Evolutionary conservation across 2,888 invertebrate genomes (phyloP).

Genomic region (Acrobasis consociella): DNA sequence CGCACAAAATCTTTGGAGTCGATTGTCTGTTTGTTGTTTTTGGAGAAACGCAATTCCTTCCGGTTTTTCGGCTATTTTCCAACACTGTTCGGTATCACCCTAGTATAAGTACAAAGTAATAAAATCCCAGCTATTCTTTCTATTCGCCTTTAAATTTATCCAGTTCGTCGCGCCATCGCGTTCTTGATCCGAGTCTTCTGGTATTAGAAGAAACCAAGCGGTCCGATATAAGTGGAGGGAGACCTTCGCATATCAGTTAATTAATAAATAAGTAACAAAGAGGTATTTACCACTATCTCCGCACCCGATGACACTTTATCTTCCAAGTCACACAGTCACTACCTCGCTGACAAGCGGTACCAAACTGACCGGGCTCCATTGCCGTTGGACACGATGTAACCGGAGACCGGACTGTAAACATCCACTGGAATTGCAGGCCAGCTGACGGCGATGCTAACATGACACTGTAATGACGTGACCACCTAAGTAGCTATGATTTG

Average conservation of each 20-base stretch:
- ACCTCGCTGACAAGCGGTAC: slow-evolving; percentile 57
- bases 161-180: no score
- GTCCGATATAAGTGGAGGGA: not conserved
- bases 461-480: slow-evolving; percentile 44
- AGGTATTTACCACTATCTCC: not conserved
- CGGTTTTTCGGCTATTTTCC: no score
- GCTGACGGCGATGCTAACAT: slow-evolving; percentile 40
- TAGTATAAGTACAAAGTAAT: no score
- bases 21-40: no score
- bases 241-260: not conserved
- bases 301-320: not conserved
- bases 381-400: slow-evolving; percentile 68
- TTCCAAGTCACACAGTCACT: slow-evolving; percentile 33
- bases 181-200: no score
- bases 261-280: not conserved
- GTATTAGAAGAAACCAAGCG: no score
- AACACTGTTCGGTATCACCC: no score
- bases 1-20: no score
- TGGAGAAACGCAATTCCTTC: no score
- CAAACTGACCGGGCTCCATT: slow-evolving; percentile 52
- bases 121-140: no score
- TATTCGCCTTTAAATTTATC: no score
- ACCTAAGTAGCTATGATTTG: slow-evolving; percentile 30
- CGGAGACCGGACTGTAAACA: slow-evolving; percentile 75
- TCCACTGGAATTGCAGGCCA: slow-evolving; percentile 71